Percentiles rank a stretch among this genome's conserved stretches.
These are phyloP conservation scores for Echinometra lucunter DNA, from an alignment of 53 echinoderm and acorn worm species.

Conservation along the genomic window DNA sequence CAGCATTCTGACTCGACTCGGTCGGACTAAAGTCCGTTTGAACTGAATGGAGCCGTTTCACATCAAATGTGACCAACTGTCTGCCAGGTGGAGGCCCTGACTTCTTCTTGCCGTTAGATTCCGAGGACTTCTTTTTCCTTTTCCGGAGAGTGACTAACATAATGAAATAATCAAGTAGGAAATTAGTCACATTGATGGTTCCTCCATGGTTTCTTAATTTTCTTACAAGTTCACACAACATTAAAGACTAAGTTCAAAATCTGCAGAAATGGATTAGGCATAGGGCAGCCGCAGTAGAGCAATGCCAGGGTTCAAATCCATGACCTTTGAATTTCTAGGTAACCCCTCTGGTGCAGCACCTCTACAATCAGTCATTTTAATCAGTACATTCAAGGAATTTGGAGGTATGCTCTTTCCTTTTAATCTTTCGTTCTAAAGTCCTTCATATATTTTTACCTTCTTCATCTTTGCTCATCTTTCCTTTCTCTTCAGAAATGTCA, in stretches of 20 bases:
- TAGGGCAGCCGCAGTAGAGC: too few relatives aligned
- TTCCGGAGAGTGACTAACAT: constrained; percentile 74
- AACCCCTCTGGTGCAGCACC: too few relatives aligned
- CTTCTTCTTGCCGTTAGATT: constrained; percentile 64
- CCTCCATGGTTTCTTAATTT: not conserved
- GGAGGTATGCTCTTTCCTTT: too few relatives aligned
- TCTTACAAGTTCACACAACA: not conserved
- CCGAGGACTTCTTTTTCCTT: constrained; percentile 74
- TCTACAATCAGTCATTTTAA: too few relatives aligned
- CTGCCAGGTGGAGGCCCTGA: constrained; percentile 54
- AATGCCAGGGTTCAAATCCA: too few relatives aligned
- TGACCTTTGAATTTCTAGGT: too few relatives aligned
- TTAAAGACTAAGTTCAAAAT: not conserved
- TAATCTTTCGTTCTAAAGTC: too few relatives aligned
- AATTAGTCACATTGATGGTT: not conserved
- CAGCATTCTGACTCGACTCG: constrained; percentile 91
- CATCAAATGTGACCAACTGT: constrained; percentile 66
- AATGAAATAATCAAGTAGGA: not conserved
- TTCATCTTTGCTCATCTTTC: too few relatives aligned
- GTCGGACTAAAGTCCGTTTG: constrained; percentile 84
- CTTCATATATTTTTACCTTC: too few relatives aligned
- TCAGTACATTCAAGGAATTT: too few relatives aligned
- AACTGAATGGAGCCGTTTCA: constrained; percentile 80
- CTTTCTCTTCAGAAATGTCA: too few relatives aligned
- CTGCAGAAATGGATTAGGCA: not conserved